Conservation (phyloP, 2,797 vertebrate species). For the Lerista edwardsae region DNA sequence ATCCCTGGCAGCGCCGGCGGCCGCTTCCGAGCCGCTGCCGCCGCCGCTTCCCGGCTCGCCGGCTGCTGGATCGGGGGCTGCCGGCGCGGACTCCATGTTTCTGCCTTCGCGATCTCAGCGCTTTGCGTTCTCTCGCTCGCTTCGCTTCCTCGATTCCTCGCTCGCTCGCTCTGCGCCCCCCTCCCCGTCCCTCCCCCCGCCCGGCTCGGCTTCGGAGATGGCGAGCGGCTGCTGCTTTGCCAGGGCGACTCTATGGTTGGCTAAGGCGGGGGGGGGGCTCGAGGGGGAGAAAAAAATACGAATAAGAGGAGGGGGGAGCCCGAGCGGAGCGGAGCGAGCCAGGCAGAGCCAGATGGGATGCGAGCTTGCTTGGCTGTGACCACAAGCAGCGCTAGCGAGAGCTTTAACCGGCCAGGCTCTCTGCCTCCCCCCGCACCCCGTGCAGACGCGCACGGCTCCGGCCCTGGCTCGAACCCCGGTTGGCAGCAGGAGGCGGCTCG, state of each 20-base stretch:
- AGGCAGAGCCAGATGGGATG: constrained; percentile 81
- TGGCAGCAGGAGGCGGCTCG: background rate
- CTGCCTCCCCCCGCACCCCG: constrained; percentile 56
- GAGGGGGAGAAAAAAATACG: too few relatives aligned
- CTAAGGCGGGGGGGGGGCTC: background rate
- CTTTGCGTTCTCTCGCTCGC: constrained; percentile 84
- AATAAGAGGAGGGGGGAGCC: background rate
- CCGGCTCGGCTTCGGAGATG: background rate
- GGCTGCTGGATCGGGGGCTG: constrained; percentile 93
- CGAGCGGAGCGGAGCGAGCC: background rate
- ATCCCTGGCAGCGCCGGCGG: constrained; percentile 88
- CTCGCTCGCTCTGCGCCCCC: constrained; percentile 55
- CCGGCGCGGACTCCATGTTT: constrained; percentile 97
- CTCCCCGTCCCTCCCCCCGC: constrained; percentile 14
- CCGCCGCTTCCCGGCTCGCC: constrained; percentile 93
- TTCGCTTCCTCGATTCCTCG: too few relatives aligned
- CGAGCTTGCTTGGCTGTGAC: constrained; percentile 84
- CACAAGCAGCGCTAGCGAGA: constrained; percentile 95
- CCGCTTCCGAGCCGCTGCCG: constrained; percentile 87
- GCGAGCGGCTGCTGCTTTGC: background rate
- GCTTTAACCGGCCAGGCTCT: constrained; percentile 43
- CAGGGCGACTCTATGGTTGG: background rate
- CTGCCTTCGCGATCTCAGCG: constrained; percentile 81
- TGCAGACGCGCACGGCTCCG: constrained; percentile 43
- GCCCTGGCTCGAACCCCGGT: constrained; percentile 7